Base-by-base conservation (phyloP, 2,888 invertebrate species). In the Pardosa pseudoannulata region DNA sequence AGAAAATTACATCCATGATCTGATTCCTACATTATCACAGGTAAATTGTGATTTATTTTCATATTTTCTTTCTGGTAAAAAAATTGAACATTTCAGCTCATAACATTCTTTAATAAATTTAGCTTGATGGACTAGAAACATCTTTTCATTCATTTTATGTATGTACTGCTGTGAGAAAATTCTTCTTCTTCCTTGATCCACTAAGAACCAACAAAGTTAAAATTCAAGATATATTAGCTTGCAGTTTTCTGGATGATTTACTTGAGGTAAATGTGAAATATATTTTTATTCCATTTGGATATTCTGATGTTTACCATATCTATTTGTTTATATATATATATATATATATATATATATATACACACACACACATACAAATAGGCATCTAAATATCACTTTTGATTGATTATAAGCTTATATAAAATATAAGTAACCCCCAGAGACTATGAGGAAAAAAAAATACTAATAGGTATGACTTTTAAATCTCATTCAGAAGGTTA, bases 141-240 rank as follows among this genome's bases (percentile, higher is more conserved):
- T 97, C 97, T 0, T 98, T 98, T 92, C 96, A 97, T 90, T 96
- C 96, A 13, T 98, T 98, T 93, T 99, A 98, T 91, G 96, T 98
- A 27, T 98, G 98, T 91, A 98, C 98, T 0, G 98, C 97, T 1
- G 97, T 97, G 0, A 93, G 98, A 89, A 98, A 98, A 91, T 98
- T 99, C 92, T 94, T 98, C 90, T 99, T 99, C 93, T 98, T 98
- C 91, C 93, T 99, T 16, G 98, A 98, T 91, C 96, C 97, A 0
- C 92, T 97, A 88, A 93, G 96, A 88, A 96, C 96, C 0, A 97
- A 97, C 0, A 94, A 96, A 89, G 96, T 98, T 70, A 94, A 96
- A 90, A 98, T 99, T 90, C 94, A 96, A 78, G 98, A 98, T 91
- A 96, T 98, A 89, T 93, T 99, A 83, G 96, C 97, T 0, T 97